These are phyloP conservation scores for Cyprinodon brontotheroides DNA, from an alignment of 2,113 vertebrate genomes.

Conservation along the genomic window DNA sequence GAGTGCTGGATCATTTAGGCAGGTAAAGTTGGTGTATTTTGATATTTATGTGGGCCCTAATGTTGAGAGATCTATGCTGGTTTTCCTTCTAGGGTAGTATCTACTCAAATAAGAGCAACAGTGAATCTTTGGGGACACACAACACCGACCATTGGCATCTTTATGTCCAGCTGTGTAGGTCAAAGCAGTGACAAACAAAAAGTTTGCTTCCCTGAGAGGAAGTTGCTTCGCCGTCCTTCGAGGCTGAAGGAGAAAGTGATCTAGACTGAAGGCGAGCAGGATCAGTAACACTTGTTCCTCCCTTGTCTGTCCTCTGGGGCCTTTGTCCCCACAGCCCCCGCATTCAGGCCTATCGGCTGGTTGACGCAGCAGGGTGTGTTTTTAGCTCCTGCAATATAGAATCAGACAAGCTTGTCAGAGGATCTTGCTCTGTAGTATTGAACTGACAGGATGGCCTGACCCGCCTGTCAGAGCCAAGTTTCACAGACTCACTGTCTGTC, in stretches of 20 bases:
- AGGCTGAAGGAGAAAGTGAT: conserved; percentile 47
- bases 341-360: conserved; percentile 45
- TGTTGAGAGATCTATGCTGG: background rate
- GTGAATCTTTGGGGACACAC: conserved; percentile 21
- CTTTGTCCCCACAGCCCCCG: conserved; percentile 36
- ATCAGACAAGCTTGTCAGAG: conserved; percentile 62
- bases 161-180: conserved; percentile 50
- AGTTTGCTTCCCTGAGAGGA: conserved; percentile 19
- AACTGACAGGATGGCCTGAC: conserved; percentile 58
- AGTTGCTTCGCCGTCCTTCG: conserved; percentile 38
- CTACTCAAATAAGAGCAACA: conserved; percentile 7
- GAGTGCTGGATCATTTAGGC: conserved; percentile 6
- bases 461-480: conserved; percentile 55
- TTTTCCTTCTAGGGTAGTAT: too few relatives aligned
- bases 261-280: conserved; percentile 31
- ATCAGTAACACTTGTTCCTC: conserved; percentile 65
- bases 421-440: conserved; percentile 50
- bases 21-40: background rate
- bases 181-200: conserved; percentile 36
- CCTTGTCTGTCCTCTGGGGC: conserved; percentile 62
- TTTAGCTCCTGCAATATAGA: conserved; percentile 53
- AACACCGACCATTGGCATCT: conserved; percentile 50
- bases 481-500: conserved; percentile 57
- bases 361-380: conserved; percentile 53
- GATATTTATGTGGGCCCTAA: background rate